Percentiles rank a stretch among this genome's conserved stretches.
These are phyloP conservation scores for Nesidiocoris tenuis DNA, from an alignment of 2,888 invertebrate genomes.

Conservation along the genomic window DNA sequence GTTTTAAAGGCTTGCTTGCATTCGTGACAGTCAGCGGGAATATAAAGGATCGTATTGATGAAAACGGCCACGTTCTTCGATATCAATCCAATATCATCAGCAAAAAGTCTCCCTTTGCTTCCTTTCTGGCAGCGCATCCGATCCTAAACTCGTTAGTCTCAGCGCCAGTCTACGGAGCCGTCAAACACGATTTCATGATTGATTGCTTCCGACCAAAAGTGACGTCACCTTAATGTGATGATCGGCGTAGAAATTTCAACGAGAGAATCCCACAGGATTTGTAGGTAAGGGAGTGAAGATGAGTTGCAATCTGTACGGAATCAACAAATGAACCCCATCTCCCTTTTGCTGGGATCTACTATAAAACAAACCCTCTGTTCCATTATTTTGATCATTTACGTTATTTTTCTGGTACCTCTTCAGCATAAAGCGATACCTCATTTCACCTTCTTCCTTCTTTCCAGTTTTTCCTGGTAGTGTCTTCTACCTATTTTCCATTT, in stretches of 20 bases:
- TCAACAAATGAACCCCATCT: too few relatives aligned
- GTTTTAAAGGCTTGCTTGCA: too few relatives aligned
- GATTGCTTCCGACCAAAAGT: constrained; percentile 3
- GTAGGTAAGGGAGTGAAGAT: neutral
- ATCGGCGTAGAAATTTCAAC: neutral
- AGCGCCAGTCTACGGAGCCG: neutral
- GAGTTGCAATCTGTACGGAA: neutral
- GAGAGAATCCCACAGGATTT: neutral
- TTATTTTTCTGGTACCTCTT: too few relatives aligned
- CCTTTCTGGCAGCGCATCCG: neutral
- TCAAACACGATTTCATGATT: neutral
- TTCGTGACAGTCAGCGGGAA: too few relatives aligned
- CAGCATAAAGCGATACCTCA: too few relatives aligned
- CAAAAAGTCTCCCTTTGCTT: neutral
- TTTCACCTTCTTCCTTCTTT: too few relatives aligned
- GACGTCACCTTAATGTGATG: constrained; percentile 11
- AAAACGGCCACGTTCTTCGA: neutral
- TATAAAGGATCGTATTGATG: neutral
- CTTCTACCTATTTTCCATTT: too few relatives aligned
- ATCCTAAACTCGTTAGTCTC: constrained; percentile 7
- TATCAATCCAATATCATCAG: neutral
- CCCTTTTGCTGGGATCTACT: too few relatives aligned
- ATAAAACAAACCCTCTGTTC: too few relatives aligned
- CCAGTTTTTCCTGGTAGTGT: too few relatives aligned
- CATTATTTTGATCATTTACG: too few relatives aligned